Conservation (phyloP, 2,888 invertebrate genomes). For the Bombyx huttoni region DNA sequence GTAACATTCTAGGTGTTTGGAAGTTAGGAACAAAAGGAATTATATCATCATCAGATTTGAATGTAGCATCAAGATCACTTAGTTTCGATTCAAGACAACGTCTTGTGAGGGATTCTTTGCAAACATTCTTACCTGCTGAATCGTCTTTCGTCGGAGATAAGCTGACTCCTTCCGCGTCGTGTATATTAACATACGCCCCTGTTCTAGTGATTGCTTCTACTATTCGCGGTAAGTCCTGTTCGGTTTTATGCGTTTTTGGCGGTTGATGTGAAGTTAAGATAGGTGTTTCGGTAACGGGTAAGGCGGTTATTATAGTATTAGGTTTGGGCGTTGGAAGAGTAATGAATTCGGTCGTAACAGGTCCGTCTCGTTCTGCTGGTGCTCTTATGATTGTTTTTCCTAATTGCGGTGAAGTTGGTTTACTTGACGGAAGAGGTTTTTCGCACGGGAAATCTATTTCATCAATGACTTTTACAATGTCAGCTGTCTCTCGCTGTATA, state of each 20-base stretch:
- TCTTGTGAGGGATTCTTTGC: slow-evolving; percentile 28
- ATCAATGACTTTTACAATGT: slow-evolving; percentile 48
- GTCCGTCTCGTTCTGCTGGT: slow-evolving; percentile 53
- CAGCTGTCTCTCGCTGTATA: slow-evolving; percentile 52
- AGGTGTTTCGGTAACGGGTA: slow-evolving; percentile 47
- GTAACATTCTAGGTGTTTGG: slow-evolving; percentile 55
- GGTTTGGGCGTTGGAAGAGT: slow-evolving; percentile 71
- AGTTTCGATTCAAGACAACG: slow-evolving; percentile 26
- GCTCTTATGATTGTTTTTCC: slow-evolving; percentile 77
- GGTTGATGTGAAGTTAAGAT: slow-evolving; percentile 26
- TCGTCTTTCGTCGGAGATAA: slow-evolving; percentile 74
- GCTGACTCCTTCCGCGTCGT: slow-evolving; percentile 74
- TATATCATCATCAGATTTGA: slow-evolving; percentile 34
- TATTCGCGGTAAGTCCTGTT: slow-evolving; percentile 49
- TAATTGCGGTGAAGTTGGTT: slow-evolving; percentile 75
- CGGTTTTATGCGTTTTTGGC: slow-evolving; percentile 32
- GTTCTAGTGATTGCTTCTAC: slow-evolving; percentile 63
- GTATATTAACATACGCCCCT: slow-evolving; percentile 82
- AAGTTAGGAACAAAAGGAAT: slow-evolving; percentile 61
- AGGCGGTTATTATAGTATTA: slow-evolving; percentile 75
- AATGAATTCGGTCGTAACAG: slow-evolving; percentile 68
- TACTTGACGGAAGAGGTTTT: slow-evolving; percentile 44
- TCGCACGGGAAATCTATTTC: slow-evolving; percentile 64
- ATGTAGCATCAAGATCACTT: slow-evolving; percentile 27
- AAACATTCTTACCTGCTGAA: slow-evolving; percentile 78